A percentile compares a stretch with the other conserved stretches of the same genome.
phyloP scores from a whole-genome alignment of 2,888 invertebrate genomes.

The Allolobophora icterica region DNA sequence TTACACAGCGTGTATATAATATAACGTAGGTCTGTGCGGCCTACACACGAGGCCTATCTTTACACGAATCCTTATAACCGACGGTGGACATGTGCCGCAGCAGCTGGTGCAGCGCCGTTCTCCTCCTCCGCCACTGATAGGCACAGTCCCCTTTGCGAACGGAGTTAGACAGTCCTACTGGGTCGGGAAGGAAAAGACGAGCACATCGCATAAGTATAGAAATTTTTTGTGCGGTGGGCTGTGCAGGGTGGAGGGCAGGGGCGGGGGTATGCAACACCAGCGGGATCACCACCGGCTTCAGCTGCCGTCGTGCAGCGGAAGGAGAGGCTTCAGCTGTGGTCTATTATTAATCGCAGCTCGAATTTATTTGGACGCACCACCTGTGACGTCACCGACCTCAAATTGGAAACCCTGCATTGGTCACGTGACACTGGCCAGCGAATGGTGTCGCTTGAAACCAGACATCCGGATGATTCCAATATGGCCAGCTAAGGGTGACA shows the following conservation, averaged over 20 bases:
- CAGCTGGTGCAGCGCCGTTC: neutral
- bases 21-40: neutral
- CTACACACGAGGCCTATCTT: neutral
- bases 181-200: conserved; percentile 18
- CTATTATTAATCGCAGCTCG: conserved; percentile 12
- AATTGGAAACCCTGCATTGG: neutral
- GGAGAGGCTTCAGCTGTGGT: neutral
- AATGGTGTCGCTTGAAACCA: conserved; percentile 25
- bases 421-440: conserved; percentile 5
- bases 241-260: neutral
- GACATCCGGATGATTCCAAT: conserved; percentile 24
- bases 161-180: neutral
- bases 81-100: neutral
- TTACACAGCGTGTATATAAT: neutral
- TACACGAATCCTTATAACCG: conserved; percentile 4
- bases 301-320: neutral
- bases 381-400: conserved; percentile 11
- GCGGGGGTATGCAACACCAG: neutral
- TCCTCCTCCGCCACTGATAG: neutral
- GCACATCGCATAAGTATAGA: neutral
- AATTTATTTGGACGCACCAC: conserved; percentile 11
- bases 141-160: conserved; percentile 17
- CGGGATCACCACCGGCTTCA: neutral
- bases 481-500: neutral
- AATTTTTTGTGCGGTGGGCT: neutral